Conservation (phyloP, 2,113 vertebrate species). For the Syrmaticus mikado region DNA sequence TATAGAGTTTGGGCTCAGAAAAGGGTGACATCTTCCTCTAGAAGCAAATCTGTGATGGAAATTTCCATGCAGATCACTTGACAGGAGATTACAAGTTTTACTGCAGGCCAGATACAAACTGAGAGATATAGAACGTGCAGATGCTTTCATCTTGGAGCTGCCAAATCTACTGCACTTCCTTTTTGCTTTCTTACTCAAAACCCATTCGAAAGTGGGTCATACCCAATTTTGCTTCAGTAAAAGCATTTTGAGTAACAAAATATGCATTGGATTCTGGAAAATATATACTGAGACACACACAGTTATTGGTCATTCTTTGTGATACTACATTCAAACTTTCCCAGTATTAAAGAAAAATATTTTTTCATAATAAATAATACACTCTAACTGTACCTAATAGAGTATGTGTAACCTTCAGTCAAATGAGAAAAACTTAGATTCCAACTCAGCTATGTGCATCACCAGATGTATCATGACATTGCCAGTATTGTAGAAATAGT, state of each 20-base stretch:
- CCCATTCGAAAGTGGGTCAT: neutral
- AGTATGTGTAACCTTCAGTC: neutral
- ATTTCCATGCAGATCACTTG: conserved; percentile 27
- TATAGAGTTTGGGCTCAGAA: neutral
- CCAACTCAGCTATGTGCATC: neutral
- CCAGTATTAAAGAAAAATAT: neutral
- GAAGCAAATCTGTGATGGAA: neutral
- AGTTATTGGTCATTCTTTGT: neutral
- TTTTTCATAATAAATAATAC: neutral
- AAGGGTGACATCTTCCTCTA: neutral
- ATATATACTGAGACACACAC: neutral
- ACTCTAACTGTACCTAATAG: neutral
- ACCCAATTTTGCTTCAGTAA: neutral
- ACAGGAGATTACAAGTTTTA: neutral
- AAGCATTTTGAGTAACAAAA: conserved; percentile 1
- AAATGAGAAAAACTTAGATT: neutral
- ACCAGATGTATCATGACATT: neutral
- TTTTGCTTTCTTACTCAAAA: conserved; percentile 31
- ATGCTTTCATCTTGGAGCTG: conserved; percentile 6
- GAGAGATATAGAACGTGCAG: neutral
- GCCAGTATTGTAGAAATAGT: neutral
- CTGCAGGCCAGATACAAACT: neutral
- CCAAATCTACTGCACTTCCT: neutral
- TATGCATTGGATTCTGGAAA: neutral
- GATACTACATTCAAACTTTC: neutral